Evolutionary conservation across 2,797 vertebrate genomes (phyloP), one percentile per base, ranked within the genome.

Genomic region (Epinephelus awoara): DNA sequence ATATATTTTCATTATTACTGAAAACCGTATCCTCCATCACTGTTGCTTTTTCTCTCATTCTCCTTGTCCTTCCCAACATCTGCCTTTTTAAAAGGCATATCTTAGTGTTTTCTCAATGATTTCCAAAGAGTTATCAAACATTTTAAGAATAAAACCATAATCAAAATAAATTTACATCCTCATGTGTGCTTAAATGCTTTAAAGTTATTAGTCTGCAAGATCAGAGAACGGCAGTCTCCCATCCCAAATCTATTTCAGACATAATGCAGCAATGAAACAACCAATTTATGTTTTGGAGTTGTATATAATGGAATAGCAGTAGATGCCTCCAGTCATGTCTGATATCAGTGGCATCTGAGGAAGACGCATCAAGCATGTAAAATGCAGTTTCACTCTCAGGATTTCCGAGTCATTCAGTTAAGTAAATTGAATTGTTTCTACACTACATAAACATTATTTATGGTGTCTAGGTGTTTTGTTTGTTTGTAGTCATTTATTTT

Each of bases 391-490:
- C 23, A 42, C 25, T 46, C 59, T 47, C 58, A 13, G 10, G 27
- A 54, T 72, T 46, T 66, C 21, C 15, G 5, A 40, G 27, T 74
- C 51, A 44, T 72, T 66, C 25, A 51, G 3, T 52, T 15, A 50
- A 57, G 38, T 17, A 42, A 23, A 27, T 46, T 21, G 1, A 49
- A 59, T 51, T 63, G 10, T 25, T 72, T 18, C 25, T 67, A 38
- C 4, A 9, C 18, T 42, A 12, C 11, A 68, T 55, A 38, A 55
- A 63, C 21, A 34, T 21, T 27, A 27, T 56, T 46, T 6, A 7
- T 8, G 34, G 34, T 34, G 34, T 34, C 34, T 8, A 34, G 34
- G 8, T 34, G 7, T 34, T 34, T 34, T 34, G 34, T 34, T 34
- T 34, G 6, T 34, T 34, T 29, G 6, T 8, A 34, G 40, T 2